Percentiles rank a stretch among this genome's conserved stretches.
Conservation (phyloP, 92 coral and sea anemone species). For the Porites evermanni region DNA sequence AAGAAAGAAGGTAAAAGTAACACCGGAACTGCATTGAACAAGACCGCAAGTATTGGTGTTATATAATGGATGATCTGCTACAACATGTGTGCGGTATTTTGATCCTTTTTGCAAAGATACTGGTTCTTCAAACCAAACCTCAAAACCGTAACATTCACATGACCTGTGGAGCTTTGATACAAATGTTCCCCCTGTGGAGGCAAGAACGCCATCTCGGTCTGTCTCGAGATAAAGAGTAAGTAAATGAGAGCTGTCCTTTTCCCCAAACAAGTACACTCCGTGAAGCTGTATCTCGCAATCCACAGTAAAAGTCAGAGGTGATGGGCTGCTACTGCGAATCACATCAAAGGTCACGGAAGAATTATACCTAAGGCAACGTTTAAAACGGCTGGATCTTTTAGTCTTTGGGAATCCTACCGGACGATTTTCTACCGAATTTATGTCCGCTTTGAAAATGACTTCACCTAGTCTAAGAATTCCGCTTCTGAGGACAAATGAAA, state of each 20-base stretch:
- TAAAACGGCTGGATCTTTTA: not conserved
- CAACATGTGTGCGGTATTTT: too few species aligned
- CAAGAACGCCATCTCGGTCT: not conserved
- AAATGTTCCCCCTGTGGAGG: not conserved
- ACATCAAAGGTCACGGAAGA: not conserved
- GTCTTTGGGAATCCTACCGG: not conserved
- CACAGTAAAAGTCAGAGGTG: not conserved
- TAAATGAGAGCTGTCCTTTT: not conserved
- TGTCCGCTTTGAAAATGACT: not conserved
- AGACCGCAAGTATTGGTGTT: too few species aligned
- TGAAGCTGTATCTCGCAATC: not conserved
- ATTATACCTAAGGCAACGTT: not conserved
- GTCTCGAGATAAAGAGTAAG: not conserved
- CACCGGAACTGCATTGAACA: too few species aligned
- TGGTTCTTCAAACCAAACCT: not conserved
- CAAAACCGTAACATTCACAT: not conserved
- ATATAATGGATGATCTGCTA: too few species aligned
- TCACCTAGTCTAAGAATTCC: not conserved
- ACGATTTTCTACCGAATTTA: not conserved
- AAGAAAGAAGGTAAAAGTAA: too few species aligned
- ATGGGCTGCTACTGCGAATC: not conserved
- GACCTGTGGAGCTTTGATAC: not conserved
- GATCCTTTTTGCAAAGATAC: not conserved
- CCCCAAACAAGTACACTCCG: slow-evolving; percentile 8
- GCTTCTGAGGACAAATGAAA: not conserved